Percentiles rank a stretch among this genome's conserved stretches.
Evolutionary conservation across 2,888 invertebrate genomes (phyloP).

Genomic region (Drosophila eohydei): DNA sequence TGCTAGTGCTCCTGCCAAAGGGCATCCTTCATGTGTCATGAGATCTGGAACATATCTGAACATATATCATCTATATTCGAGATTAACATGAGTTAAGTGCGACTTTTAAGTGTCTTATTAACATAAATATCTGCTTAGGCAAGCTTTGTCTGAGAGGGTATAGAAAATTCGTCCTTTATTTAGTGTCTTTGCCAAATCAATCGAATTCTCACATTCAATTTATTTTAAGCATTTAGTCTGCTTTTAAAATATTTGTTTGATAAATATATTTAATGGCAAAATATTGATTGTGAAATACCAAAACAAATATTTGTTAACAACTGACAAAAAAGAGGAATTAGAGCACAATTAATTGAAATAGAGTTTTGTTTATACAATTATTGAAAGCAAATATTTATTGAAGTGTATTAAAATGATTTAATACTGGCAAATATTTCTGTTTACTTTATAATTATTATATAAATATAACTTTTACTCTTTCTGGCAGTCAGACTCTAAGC

Average conservation of each 20-base stretch:
- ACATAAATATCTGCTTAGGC: background rate
- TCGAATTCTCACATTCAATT: constrained; percentile 31
- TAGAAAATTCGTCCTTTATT: background rate
- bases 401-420: background rate
- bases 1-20: background rate
- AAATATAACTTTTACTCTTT: background rate
- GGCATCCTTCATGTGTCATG: background rate
- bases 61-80: background rate
- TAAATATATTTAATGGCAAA: constrained; percentile 1
- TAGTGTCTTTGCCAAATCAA: constrained; percentile 10
- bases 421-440: background rate
- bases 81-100: background rate
- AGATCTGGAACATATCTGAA: background rate
- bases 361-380: background rate
- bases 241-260: constrained; percentile 28
- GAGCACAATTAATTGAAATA: background rate
- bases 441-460: background rate
- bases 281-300: background rate
- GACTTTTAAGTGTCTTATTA: background rate
- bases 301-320: constrained; percentile 1
- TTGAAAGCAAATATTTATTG: background rate
- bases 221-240: constrained; percentile 13
- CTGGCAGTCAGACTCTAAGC: no score
- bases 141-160: background rate
- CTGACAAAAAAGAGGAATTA: background rate